Base-by-base conservation (phyloP, 2,888 invertebrate genomes). In the Laspeyria flexula region DNA sequence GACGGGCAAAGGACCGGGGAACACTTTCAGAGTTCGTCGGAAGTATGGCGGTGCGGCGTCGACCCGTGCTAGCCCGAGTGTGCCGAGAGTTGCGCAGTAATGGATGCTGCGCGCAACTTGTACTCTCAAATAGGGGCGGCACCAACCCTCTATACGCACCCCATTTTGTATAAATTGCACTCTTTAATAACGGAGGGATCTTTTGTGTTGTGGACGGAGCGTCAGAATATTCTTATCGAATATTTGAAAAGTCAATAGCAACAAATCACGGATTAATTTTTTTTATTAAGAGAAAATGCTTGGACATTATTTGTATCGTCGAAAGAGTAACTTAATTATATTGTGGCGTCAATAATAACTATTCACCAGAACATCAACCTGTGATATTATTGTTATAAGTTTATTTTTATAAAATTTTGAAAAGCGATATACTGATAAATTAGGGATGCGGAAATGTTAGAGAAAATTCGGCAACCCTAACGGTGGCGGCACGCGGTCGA, bases 31-130 rank as follows among this genome's bases (percentile, higher is more conserved):
- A 74, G 73, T 72, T 75, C 81, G 83, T 84, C 87, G 89, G 88
- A 88, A 87, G 81, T 79, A 77, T 68, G 72, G 78, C 86, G 85
- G 82, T 80, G 85, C 83, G 83, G 81, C 74, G 68, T 66, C 79
- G 75, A 74, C 72, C 82, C 73, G 86, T 77, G 79, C 73, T 80
- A 80, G 77, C 75, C 77, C 60, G 74, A 81, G 72, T 79, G 79
- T 75, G 76, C 74, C 64, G 77, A 75, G 92, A 90, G 85, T 86
- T 90, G 92, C 92, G 92, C 92, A 90, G 83, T 83, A 77, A 71
- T 75, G 86, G 89, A 89, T 88, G 88, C 91, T 90, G 89, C 90
- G 88, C 91, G 83, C 46, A 57, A 63, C 67, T 68, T 72, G 59
- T 62, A 59, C 59, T 66, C 70, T 64, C 72, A 65, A 60, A 73